Percentiles rank a stretch among this genome's conserved stretches.
These are phyloP conservation scores for Enteromius anoplus DNA, from an alignment of 2,797 vertebrate species.

Conservation along the genomic window DNA sequence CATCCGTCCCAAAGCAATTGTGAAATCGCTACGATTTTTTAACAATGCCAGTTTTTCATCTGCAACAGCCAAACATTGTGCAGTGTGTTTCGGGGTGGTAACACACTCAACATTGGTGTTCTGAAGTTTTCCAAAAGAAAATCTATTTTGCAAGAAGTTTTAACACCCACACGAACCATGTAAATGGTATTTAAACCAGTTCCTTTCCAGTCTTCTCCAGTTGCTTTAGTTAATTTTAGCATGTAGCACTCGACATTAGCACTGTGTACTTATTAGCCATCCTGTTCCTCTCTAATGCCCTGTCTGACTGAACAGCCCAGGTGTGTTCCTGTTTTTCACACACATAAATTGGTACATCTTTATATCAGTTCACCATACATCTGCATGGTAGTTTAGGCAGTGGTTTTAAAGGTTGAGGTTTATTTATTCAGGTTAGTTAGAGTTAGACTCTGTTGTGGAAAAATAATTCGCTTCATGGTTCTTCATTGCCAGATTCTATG, in stretches of 20 bases:
- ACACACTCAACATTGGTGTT: neutral
- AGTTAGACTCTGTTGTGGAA: neutral
- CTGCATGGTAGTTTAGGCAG: conserved; percentile 1
- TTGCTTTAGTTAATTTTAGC: neutral
- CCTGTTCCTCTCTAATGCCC: conserved; percentile 19
- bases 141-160: neutral
- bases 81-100: no score
- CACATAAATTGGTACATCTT: conserved; percentile 65
- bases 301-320: conserved; percentile 59
- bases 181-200: neutral
- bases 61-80: no score
- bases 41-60: no score
- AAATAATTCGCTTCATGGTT: neutral
- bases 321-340: conserved; percentile 52
- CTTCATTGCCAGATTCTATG: neutral
- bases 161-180: neutral
- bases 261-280: conserved; percentile 15
- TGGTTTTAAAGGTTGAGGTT: conserved; percentile 42
- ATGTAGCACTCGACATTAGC: neutral
- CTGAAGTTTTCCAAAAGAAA: neutral
- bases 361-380: conserved; percentile 64
- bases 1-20: no score
- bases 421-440: neutral
- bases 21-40: no score
- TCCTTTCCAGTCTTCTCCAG: neutral